phyloP scores from a whole-genome alignment of 2,888 invertebrate genomes.

The Eubasilissa splendida region DNA sequence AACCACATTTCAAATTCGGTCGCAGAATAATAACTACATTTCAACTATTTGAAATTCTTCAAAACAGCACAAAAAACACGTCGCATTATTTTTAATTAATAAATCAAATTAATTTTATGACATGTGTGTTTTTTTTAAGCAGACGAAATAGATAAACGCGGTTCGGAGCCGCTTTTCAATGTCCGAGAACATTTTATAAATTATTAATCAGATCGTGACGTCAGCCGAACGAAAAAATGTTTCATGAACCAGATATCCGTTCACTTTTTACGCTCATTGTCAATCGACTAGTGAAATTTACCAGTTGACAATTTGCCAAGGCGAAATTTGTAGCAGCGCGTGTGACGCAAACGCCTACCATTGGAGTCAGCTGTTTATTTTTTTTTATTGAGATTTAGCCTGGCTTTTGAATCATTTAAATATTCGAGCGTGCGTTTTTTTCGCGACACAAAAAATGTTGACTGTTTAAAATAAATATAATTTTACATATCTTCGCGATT shows the following conservation, averaged over 20 bases:
- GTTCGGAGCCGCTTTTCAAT: neutral
- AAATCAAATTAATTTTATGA: constrained; percentile 1
- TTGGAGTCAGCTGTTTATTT: constrained; percentile 27
- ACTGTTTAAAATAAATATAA: too few relatives aligned
- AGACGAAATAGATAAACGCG: neutral
- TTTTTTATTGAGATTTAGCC: constrained; percentile 21
- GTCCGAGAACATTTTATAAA: constrained; percentile 13
- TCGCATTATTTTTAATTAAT: neutral
- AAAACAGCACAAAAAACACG: too few relatives aligned
- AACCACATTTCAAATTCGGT: too few relatives aligned
- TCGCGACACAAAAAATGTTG: too few relatives aligned
- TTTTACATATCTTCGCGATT: too few relatives aligned
- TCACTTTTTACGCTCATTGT: constrained; percentile 20
- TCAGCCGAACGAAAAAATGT: constrained; percentile 19
- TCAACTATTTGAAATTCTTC: too few relatives aligned
- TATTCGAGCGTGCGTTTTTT: too few relatives aligned
- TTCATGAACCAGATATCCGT: constrained; percentile 22
- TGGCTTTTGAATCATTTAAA: too few relatives aligned
- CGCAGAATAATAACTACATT: too few relatives aligned
- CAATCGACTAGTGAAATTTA: constrained; percentile 20
- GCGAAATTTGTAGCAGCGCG: constrained; percentile 14
- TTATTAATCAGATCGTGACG: constrained; percentile 28
- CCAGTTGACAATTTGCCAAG: constrained; percentile 37
- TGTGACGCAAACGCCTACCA: constrained; percentile 25
- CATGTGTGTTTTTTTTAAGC: neutral